These are phyloP conservation scores for Lutraria lutraria DNA, from an alignment of 2,888 invertebrate genomes.

Conservation along the genomic window DNA sequence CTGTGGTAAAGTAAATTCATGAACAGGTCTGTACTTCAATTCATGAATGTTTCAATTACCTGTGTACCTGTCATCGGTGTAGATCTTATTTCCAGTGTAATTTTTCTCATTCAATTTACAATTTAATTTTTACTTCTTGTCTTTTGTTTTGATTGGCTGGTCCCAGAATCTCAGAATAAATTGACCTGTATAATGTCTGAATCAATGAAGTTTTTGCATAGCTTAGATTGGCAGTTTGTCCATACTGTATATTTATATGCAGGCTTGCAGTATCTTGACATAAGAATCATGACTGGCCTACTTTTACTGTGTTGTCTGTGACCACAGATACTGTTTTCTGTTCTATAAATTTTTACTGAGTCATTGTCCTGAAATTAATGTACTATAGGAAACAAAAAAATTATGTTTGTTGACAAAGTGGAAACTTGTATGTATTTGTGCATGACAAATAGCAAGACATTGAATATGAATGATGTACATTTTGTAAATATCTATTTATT, in stretches of 20 bases:
- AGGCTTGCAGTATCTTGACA: not conserved
- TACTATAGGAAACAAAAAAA: not conserved
- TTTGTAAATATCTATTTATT: constrained; percentile 66
- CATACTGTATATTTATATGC: not conserved
- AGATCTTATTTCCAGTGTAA: not conserved
- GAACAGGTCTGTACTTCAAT: not conserved
- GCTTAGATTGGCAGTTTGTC: not conserved
- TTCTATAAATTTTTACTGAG: not conserved
- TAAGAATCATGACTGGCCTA: not conserved
- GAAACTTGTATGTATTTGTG: constrained; percentile 55
- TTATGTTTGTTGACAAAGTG: not conserved
- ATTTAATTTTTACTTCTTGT: not conserved
- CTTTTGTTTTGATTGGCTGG: not conserved
- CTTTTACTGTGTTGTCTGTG: not conserved
- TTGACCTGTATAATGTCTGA: not conserved
- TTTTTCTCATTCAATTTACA: not conserved
- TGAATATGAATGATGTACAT: constrained; percentile 52
- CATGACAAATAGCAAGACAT: not conserved
- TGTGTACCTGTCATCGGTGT: not conserved
- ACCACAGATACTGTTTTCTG: not conserved
- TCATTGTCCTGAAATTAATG: not conserved
- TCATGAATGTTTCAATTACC: not conserved
- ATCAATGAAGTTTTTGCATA: not conserved
- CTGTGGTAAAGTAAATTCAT: not conserved
- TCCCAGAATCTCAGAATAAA: not conserved